A percentile compares a stretch with the other conserved stretches of the same genome.
phyloP scores from a whole-genome alignment of 92 coral and sea anemone genomes.

The Heteractis magnifica region DNA sequence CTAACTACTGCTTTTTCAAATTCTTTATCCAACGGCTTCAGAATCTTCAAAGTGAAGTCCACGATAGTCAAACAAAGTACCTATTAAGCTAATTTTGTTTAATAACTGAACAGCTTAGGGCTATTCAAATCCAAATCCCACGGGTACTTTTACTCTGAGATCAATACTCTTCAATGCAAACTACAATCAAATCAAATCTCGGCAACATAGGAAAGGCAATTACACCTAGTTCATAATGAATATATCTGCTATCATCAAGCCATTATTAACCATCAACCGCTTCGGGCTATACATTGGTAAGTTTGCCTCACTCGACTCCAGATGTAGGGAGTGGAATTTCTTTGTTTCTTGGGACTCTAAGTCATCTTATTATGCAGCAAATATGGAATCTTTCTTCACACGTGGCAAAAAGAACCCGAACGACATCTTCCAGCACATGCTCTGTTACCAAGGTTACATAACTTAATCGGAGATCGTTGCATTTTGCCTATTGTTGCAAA shows the following conservation, averaged over 20 bases:
- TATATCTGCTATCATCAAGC: background rate
- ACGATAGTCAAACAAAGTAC: slow-evolving; percentile 7
- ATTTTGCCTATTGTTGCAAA: background rate
- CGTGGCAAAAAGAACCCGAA: slow-evolving; percentile 25
- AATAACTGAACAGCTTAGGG: slow-evolving; percentile 2
- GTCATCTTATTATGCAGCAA: slow-evolving; percentile 10
- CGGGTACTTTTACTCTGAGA: slow-evolving; percentile 4
- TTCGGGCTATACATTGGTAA: slow-evolving; percentile 21
- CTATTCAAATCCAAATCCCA: slow-evolving; percentile 7
- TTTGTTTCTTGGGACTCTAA: slow-evolving; percentile 18
- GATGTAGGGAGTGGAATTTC: slow-evolving; percentile 16
- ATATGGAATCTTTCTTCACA: background rate
- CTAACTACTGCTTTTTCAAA: background rate
- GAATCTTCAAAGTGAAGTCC: background rate
- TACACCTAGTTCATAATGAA: background rate
- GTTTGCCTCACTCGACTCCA: background rate
- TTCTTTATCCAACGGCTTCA: slow-evolving; percentile 2
- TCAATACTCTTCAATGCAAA: background rate
- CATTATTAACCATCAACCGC: slow-evolving; percentile 19
- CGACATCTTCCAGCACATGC: slow-evolving; percentile 22
- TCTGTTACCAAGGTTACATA: slow-evolving; percentile 21
- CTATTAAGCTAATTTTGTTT: slow-evolving; percentile 11
- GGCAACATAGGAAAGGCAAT: background rate
- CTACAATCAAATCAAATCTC: background rate
- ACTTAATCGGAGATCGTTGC: slow-evolving; percentile 1